Percentiles rank a stretch among this genome's conserved stretches.
These are phyloP conservation scores for Agapostemon virescens DNA, from an alignment of 2,888 invertebrate genomes.

Conservation along the genomic window DNA sequence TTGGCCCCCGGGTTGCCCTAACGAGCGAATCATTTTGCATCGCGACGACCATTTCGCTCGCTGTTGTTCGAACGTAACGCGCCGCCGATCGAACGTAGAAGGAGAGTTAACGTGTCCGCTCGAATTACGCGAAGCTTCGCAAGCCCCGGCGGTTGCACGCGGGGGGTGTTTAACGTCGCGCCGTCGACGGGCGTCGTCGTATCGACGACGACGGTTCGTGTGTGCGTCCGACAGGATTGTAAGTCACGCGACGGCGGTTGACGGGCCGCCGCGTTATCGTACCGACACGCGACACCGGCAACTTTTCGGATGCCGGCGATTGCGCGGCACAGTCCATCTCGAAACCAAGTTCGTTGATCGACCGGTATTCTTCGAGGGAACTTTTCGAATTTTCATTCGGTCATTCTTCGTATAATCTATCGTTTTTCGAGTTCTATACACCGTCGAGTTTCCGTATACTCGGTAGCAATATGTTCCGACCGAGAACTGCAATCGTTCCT, in stretches of 20 bases:
- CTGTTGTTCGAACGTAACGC: conserved; percentile 35
- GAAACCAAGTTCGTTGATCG: not conserved
- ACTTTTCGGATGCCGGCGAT: not conserved
- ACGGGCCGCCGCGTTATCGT: not conserved
- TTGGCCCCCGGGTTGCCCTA: not conserved
- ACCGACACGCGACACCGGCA: not conserved
- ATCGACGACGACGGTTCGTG: conserved; percentile 24
- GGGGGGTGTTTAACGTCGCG: conserved; percentile 28
- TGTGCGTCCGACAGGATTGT: not conserved
- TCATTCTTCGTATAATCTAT: not conserved
- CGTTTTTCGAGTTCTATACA: not conserved
- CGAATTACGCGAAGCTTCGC: conserved; percentile 9
- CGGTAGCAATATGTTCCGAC: not conserved
- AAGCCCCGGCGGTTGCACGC: not conserved
- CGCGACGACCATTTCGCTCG: conserved; percentile 9
- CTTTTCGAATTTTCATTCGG: not conserved
- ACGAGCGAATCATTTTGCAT: conserved; percentile 32
- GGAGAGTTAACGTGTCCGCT: conserved; percentile 23
- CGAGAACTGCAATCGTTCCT: not conserved
- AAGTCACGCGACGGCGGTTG: conserved; percentile 19
- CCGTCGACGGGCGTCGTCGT: conserved; percentile 6
- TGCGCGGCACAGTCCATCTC: not conserved
- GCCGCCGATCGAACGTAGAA: not conserved
- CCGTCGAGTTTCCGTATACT: not conserved
- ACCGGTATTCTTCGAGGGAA: not conserved